phyloP scores from a whole-genome alignment of 1,140 invertebrate genomes.

The Aphis craccivora region DNA sequence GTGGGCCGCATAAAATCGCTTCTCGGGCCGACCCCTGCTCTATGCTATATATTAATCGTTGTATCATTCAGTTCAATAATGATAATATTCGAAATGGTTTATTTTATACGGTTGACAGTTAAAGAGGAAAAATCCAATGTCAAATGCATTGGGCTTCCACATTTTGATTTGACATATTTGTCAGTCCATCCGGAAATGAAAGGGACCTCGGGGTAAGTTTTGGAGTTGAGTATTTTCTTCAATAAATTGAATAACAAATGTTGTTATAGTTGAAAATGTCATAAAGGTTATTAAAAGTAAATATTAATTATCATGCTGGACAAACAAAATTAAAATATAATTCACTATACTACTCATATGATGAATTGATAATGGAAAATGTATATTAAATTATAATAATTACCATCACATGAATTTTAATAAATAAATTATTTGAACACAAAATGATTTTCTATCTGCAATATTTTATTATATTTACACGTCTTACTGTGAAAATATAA shows the following conservation, averaged over 20 bases:
- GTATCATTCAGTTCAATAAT: background rate
- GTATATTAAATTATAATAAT: background rate
- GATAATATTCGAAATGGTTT: background rate
- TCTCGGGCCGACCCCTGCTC: too few relatives aligned
- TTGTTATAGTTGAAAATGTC: background rate
- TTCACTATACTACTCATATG: background rate
- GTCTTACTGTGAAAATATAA: too few relatives aligned
- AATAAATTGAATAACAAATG: background rate
- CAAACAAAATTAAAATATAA: background rate
- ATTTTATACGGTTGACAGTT: conserved; percentile 5
- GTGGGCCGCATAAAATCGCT: too few relatives aligned
- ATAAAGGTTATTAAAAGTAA: background rate
- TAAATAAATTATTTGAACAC: background rate
- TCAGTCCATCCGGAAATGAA: background rate
- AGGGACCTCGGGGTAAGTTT: background rate
- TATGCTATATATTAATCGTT: background rate
- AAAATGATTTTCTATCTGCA: background rate
- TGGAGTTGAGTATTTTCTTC: background rate
- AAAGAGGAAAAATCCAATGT: background rate
- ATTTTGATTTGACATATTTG: conserved; percentile 19
- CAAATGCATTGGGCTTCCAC: background rate
- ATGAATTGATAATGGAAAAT: background rate
- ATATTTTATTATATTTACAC: background rate
- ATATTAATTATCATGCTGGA: background rate
- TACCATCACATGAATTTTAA: background rate